These are phyloP conservation scores for Cyanocitta stelleri DNA, from an alignment of 2,113 vertebrate genomes.

Conservation along the genomic window DNA sequence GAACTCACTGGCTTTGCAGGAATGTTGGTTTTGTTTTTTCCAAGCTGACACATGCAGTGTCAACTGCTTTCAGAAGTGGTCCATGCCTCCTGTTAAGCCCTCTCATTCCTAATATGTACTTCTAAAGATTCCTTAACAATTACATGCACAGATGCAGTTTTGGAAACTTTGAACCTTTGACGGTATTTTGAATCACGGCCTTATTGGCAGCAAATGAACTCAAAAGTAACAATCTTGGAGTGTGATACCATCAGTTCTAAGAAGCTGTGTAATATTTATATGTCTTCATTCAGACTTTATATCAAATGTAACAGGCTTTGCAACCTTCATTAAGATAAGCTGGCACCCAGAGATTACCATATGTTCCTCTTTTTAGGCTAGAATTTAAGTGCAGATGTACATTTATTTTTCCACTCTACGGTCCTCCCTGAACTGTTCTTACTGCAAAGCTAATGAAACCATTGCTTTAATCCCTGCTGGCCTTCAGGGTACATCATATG, in stretches of 20 bases:
- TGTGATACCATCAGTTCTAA: conserved; percentile 54
- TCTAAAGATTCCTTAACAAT: conserved; percentile 55
- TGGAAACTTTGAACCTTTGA: conserved; percentile 58
- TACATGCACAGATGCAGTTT: conserved; percentile 58
- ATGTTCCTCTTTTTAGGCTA: conserved; percentile 55
- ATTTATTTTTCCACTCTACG: conserved; percentile 66
- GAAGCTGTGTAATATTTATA: conserved; percentile 64
- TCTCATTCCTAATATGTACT: conserved; percentile 34
- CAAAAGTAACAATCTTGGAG: conserved; percentile 35
- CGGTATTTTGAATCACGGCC: conserved; percentile 43
- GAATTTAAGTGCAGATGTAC: conserved; percentile 56
- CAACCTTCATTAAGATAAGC: conserved; percentile 70
- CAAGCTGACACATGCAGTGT: background rate
- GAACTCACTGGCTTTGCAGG: background rate
- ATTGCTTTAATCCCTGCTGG: conserved; percentile 34
- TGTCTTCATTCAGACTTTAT: conserved; percentile 63
- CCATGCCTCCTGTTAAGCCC: background rate
- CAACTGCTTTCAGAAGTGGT: conserved; percentile 19
- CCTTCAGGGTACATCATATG: conserved; percentile 52
- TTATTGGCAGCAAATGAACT: conserved; percentile 44
- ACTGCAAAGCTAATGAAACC: conserved; percentile 54
- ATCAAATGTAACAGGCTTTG: conserved; percentile 56
- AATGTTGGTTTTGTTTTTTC: background rate
- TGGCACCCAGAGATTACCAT: conserved; percentile 67
- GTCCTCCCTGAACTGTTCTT: conserved; percentile 46